Base-by-base conservation (phyloP, 2,113 vertebrate species). In the Cnemophilus loriae region DNA sequence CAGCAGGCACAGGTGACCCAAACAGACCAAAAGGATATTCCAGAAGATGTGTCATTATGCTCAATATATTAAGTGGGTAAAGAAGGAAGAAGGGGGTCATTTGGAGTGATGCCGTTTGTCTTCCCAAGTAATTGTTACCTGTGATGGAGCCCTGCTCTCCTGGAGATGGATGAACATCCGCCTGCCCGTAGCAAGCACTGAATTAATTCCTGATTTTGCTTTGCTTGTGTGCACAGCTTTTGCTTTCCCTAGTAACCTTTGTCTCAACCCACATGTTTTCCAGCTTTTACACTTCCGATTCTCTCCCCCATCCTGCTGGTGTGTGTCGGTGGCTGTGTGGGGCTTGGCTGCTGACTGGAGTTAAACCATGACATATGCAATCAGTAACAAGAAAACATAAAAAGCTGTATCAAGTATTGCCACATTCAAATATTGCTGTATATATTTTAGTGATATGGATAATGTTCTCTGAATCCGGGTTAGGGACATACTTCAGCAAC, bases 271-370 rank as follows among this genome's bases (percentile, higher is more conserved):
- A 21, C 0, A 0, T 60, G 23, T 46, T 53, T 53, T 49, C 23
- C 41, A 75, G 13, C 3, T 60, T n/a, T 60, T 26, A 32, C 8
- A 16, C 13, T 32, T 75, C 30, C 0, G 0, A 41, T 46, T 75
- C 6, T 47, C 46, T 47, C 61, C 39, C 20, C 14, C 30, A 1
- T 53, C 21, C 41, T 32, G 30, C 46, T 53, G 28, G 19, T 47
- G 9, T 44, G 39, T 24, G 16, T 5, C n/a, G 35, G 63, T 0
- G 0, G 11, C 13, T 32, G 4, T 21, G 11, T 2, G 7, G 30
- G 20, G 16, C 16, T 53, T 60, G 39, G 59, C 32, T 73, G 50
- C 32, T 44, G 61, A 16, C 24, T 41, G 57, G 9, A 9, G 16
- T 26, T 68, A 27, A n/a, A 76, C 20, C 30, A 61, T 8, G 8